Percentiles rank a stretch among this genome's conserved stretches.
These are phyloP conservation scores for Rhaphigaster nebulosa DNA, from an alignment of 2,888 invertebrate genomes.

Conservation along the genomic window DNA sequence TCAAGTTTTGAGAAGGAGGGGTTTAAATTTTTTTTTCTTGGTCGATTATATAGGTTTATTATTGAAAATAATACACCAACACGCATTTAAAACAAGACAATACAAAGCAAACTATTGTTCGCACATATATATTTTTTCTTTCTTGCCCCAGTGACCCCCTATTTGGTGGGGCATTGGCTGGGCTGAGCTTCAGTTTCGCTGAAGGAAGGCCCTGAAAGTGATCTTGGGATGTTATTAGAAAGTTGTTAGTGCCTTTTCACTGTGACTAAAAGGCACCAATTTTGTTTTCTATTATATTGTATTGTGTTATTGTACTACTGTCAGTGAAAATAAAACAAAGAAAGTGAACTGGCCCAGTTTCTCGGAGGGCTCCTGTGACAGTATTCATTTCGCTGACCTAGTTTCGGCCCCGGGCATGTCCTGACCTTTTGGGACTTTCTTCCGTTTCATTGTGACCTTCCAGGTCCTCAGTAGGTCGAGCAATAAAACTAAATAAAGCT, in stretches of 20 bases:
- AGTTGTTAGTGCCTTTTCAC: conserved; percentile 17
- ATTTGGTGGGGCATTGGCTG: neutral
- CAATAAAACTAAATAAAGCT: neutral
- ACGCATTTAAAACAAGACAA: no score
- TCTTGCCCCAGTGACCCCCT: neutral
- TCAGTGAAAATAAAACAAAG: conserved; percentile 37
- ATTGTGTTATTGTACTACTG: conserved; percentile 13
- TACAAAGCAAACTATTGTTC: no score
- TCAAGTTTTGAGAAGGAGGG: no score
- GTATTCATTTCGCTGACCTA: neutral
- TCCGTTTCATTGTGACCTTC: conserved; percentile 2
- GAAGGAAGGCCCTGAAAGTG: neutral
- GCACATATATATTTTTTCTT: no score
- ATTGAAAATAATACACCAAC: no score
- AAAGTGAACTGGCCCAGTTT: conserved; percentile 1
- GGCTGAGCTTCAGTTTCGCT: neutral
- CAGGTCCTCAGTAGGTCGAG: conserved; percentile 2
- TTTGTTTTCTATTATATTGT: conserved; percentile 4
- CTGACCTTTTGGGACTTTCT: neutral
- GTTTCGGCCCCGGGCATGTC: neutral
- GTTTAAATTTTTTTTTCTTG: no score
- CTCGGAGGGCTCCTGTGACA: neutral
- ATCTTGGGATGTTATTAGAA: neutral
- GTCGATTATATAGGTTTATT: no score
- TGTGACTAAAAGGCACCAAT: neutral